A percentile compares a stretch with the other conserved stretches of the same genome.
These are phyloP conservation scores for Athetis lepigone DNA, from an alignment of 2,888 invertebrate genomes.

Conservation along the genomic window DNA sequence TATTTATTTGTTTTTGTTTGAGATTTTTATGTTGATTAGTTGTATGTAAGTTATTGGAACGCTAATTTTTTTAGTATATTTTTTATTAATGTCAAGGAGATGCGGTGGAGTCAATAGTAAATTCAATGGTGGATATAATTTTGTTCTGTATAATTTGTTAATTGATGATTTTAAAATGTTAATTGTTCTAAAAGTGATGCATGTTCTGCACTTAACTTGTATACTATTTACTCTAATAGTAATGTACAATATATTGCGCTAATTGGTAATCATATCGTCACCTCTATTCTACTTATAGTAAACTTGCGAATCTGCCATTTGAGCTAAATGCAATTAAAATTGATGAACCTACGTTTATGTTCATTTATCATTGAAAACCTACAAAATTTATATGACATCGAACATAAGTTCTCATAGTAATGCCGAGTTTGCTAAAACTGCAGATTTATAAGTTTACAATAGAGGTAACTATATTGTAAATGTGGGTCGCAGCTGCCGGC, in stretches of 20 bases:
- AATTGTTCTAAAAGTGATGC: conserved; percentile 4
- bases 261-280: conserved; percentile 12
- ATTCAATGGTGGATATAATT: conserved; percentile 31
- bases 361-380: too few relatives aligned
- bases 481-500: conserved; percentile 52
- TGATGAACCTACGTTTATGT: too few relatives aligned
- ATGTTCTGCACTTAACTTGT: conserved; percentile 18
- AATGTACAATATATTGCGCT: conserved; percentile 12
- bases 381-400: too few relatives aligned
- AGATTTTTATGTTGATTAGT: conserved; percentile 67
- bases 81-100: conserved; percentile 43
- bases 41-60: conserved; percentile 61
- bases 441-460: too few relatives aligned
- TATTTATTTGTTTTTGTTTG: conserved; percentile 67
- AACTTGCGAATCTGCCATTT: too few relatives aligned
- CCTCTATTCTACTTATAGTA: too few relatives aligned
- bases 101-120: conserved; percentile 41
- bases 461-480: too few relatives aligned
- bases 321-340: too few relatives aligned
- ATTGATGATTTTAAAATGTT: conserved; percentile 6
- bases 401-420: too few relatives aligned
- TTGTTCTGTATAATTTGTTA: conserved; percentile 8
- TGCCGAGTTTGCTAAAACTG: too few relatives aligned
- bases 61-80: conserved; percentile 47
- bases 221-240: conserved; percentile 9